Evolutionary conservation across 2,797 vertebrate genomes (phyloP), one percentile per base, ranked within the genome.

Genomic region (Parauchenoglanis ngamensis): DNA sequence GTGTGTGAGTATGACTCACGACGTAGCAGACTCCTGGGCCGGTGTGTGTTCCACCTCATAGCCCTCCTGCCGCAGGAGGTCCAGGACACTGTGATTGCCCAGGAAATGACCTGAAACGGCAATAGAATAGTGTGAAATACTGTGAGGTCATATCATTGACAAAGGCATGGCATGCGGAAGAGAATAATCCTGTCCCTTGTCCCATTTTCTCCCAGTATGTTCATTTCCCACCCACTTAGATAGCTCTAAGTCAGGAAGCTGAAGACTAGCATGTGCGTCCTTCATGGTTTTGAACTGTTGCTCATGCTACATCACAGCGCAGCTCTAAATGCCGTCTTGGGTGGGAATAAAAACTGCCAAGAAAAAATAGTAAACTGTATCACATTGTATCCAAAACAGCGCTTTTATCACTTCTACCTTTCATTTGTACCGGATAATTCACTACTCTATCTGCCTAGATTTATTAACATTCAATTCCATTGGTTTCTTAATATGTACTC

Each of bases 81-180:
- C 97, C 90, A 99, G 96, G 93, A 99, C 97, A 46, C 98, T 99
- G 94, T 97, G 97, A 94, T 99, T 99, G 85, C 98, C 98, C 94
- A 99, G 96, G 93, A 99, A 99, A 94, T 99, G 98, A 94, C 98
- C 98, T 99, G 93, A 94, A 93, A 88, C 91, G 88, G 93, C 94
- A 46, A 88, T 86, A 92, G 87, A 73, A 88, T 17, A 56, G 12
- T n/a, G n/a, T n/a, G n/a, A n/a, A n/a, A n/a, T n/a, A n/a, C n/a
- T 35, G 4, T 72, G 23, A 28, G 44, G 40, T 75, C 44, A n/a
- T 6, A 49, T 46, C 40, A 56, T 0, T 75, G 23, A 21, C 35
- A 46, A 76, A 49, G 44, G 21, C 19, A 57, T 57, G 7, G 4
- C 52, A 78, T 5, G n/a, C 35, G 2, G 73, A 76, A 76, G 13